Evolutionary conservation across 2,797 vertebrate genomes (phyloP), one percentile per base, ranked within the genome.

Genomic region (Otolemur crassicaudatus): DNA sequence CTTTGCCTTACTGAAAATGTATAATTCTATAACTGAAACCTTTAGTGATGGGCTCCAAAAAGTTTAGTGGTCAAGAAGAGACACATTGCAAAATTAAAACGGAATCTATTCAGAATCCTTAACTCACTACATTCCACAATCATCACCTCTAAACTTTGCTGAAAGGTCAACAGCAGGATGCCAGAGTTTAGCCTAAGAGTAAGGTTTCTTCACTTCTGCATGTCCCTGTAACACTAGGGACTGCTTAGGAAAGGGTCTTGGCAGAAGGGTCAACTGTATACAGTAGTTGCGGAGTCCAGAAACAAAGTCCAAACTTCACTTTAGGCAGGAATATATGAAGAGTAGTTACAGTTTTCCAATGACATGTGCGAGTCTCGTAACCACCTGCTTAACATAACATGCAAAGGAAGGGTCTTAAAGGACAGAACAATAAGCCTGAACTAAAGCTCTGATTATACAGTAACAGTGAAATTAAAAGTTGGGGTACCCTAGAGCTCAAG

Each of bases 81-180:
- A 96, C 83, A 94, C 73, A 97, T 97, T 96, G 97, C 92, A 97
- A 97, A 98, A 98, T 96, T 98, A 97, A 97, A 96, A 94, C 93
- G 63, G 76, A 97, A 97, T 96, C 94, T 95, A 97, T 96, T 98
- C 84, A 97, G 73, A 89, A 98, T 73, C 20, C 77, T 89, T 93
- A 91, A 97, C 93, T 96, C 96, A 96, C 77, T 23, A 49, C 84
- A 61, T 53, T 93, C 61, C 67, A 94, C 77, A 34, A 84, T 58
- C 87, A 95, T 95, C 83, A 91, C 58, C 87, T 94, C 83, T 97
- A 97, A 97, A 95, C 90, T 98, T 97, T 94, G 94, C 95, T 94
- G 60, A 94, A 96, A 94, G 97, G 81, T 94, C 89, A 89, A 37
- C 69, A 83, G 77, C 3, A 93, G 67, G 0, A 96, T 70, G 49